phyloP scores from a whole-genome alignment of 1,140 invertebrate species.

The Rhopalosiphum maidis region DNA sequence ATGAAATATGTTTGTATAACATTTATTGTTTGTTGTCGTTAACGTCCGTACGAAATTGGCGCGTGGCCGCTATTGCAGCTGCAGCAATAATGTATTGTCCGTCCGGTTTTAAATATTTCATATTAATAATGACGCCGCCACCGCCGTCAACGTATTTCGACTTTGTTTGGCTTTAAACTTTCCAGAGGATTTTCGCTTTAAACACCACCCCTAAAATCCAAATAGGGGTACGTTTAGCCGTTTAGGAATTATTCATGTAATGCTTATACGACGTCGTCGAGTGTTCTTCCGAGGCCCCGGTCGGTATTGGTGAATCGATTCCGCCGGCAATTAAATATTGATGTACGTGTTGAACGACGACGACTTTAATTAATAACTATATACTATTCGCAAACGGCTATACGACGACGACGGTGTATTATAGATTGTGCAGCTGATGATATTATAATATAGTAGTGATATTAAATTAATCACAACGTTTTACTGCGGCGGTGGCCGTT shows the following conservation, averaged over 20 bases:
- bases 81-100: background rate
- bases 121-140: background rate
- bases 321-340: background rate
- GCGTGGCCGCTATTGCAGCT: background rate
- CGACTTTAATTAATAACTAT: background rate
- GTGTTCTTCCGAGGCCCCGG: background rate
- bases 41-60: background rate
- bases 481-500: background rate
- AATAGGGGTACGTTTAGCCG: background rate
- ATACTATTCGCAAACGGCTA: background rate
- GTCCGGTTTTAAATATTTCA: slow-evolving; percentile 2
- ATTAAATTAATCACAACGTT: background rate
- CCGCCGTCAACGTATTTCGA: background rate
- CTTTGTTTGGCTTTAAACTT: background rate
- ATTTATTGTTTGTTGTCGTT: slow-evolving; percentile 17
- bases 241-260: background rate
- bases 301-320: background rate
- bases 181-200: background rate
- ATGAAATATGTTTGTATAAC: background rate
- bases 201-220: background rate
- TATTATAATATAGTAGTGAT: too few relatives aligned
- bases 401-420: background rate
- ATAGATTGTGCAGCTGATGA: background rate
- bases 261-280: background rate
- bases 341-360: background rate